Percentiles rank a stretch among this genome's conserved stretches.
Conservation (phyloP, 2,888 invertebrate species). For the Eupithecia centaureata region DNA sequence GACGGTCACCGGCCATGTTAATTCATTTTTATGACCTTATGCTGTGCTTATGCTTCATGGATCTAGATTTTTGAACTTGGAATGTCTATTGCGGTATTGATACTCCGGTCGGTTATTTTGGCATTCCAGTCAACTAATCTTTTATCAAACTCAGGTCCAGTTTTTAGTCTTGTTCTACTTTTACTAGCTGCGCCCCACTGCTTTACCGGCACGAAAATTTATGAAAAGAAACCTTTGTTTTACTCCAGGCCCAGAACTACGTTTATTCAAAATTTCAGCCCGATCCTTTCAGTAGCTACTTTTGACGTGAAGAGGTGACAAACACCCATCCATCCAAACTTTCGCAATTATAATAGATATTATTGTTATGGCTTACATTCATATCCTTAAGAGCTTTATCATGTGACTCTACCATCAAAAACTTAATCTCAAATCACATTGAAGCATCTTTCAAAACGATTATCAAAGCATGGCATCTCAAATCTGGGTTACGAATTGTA, state of each 20-base stretch:
- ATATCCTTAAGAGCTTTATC: background rate
- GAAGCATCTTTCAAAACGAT: background rate
- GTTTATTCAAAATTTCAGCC: too few species aligned
- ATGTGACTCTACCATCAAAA: background rate
- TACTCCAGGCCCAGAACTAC: too few species aligned
- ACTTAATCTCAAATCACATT: background rate
- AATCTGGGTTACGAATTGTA: constrained; percentile 70
- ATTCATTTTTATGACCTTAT: constrained; percentile 10
- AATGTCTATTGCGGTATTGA: too few species aligned
- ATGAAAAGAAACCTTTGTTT: too few species aligned
- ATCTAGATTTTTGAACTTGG: background rate
- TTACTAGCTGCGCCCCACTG: too few species aligned
- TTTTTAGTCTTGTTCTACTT: background rate
- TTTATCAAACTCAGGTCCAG: background rate
- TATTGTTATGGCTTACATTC: background rate
- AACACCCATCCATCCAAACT: too few species aligned
- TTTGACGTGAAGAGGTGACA: too few species aligned
- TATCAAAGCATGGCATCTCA: constrained; percentile 34
- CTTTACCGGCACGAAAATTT: too few species aligned
- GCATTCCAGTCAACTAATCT: background rate
- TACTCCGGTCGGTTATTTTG: background rate
- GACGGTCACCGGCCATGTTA: constrained; percentile 18
- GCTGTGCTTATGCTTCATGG: background rate
- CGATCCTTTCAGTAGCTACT: too few species aligned
- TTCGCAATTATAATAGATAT: too few species aligned